phyloP scores from a whole-genome alignment of 2,113 vertebrate species.

The Tamias sibiricus region DNA sequence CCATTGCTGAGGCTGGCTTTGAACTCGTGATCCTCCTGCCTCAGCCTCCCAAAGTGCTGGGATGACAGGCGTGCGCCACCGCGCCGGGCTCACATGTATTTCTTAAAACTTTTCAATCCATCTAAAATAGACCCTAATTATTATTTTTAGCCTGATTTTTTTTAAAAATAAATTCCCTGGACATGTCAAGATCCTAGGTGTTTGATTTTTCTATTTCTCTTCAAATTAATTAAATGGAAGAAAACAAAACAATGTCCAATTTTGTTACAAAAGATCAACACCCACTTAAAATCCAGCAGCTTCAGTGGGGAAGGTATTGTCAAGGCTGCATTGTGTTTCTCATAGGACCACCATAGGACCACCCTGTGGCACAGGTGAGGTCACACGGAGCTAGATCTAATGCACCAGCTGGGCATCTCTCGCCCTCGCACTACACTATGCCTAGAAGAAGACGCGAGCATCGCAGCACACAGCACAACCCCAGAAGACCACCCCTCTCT shows the following conservation, averaged over 20 bases:
- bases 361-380: not conserved
- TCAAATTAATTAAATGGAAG: slow-evolving; percentile 40
- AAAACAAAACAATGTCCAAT: not conserved
- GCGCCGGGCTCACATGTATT: not conserved
- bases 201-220: slow-evolving; percentile 13
- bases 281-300: not conserved
- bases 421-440: not conserved
- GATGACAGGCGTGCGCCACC: too few relatives aligned
- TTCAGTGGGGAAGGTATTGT: not conserved
- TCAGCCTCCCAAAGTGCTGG: too few relatives aligned
- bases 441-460: not conserved
- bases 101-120: not conserved
- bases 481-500: not conserved
- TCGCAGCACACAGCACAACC: not conserved
- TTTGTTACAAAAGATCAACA: not conserved
- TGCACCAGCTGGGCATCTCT: not conserved
- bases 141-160: too few relatives aligned
- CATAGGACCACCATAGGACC: not conserved
- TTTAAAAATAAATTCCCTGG: not conserved
- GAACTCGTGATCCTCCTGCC: too few relatives aligned
- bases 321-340: not conserved
- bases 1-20: too few relatives aligned
- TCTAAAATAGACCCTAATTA: not conserved
- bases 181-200: not conserved
- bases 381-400: not conserved